Conservation (phyloP, 2,888 invertebrate genomes). For the Agriotes lineatus region DNA sequence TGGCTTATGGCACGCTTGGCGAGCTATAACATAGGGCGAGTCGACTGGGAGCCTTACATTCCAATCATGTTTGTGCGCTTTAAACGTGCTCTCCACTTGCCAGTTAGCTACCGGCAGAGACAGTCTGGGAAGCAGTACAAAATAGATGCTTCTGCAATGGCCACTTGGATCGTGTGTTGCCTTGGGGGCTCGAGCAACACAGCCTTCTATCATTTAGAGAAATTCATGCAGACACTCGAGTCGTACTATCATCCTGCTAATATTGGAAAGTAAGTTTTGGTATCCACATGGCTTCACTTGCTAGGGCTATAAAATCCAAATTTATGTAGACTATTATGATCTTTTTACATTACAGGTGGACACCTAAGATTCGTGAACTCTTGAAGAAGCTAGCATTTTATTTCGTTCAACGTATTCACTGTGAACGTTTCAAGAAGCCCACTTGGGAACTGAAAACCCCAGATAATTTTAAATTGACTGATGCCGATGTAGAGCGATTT, state of each 20-base stretch:
- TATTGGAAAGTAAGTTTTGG: constrained; percentile 69
- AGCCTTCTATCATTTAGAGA: constrained; percentile 79
- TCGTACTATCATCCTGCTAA: constrained; percentile 94
- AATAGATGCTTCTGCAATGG: constrained; percentile 67
- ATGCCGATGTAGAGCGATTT: constrained; percentile 85
- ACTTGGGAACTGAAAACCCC: constrained; percentile 81
- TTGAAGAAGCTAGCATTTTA: constrained; percentile 76
- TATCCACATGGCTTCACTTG: no score
- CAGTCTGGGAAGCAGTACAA: constrained; percentile 70
- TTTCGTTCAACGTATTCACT: constrained; percentile 72
- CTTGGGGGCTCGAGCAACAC: constrained; percentile 75
- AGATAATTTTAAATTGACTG: constrained; percentile 77
- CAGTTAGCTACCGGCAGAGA: constrained; percentile 80
- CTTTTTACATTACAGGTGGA: constrained; percentile 71
- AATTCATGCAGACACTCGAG: constrained; percentile 85
- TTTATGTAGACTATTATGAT: background rate
- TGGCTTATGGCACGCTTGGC: constrained; percentile 81
- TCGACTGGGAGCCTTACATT: constrained; percentile 90
- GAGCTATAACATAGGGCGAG: constrained; percentile 80
- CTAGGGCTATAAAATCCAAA: no score
- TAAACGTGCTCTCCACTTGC: constrained; percentile 80
- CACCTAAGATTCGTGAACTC: constrained; percentile 75
- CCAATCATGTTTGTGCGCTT: constrained; percentile 82
- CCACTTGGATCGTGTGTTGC: constrained; percentile 73
- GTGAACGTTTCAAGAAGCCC: constrained; percentile 74